Evolutionary conservation across 92 coral and sea anemone species (phyloP), one percentile per base, ranked within the genome.

Genomic region (Bergia puertoricense): DNA sequence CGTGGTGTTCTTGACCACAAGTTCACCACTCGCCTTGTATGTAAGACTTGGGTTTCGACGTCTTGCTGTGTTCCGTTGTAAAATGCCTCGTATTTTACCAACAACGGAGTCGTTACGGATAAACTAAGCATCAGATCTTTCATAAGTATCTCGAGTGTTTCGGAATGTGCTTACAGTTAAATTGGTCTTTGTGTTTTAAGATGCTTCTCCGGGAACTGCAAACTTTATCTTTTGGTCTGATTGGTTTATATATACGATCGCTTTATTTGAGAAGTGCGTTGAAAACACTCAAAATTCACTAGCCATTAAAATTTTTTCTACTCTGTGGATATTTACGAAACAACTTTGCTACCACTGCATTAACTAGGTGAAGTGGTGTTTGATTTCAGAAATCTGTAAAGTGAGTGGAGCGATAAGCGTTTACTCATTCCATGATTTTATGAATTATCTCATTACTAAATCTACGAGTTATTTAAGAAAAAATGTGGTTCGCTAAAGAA

Each of bases 351-450:
- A 68, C 38, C 36, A 43, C 65, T 40, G 15, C 14, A n/a, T n/a
- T n/a, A n/a, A n/a, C n/a, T n/a, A n/a, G n/a, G n/a, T n/a, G n/a
- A n/a, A 11, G 9, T 81, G 36, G 46, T 40, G 75, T 54, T 81
- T 42, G 50, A 38, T 65, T 81, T 81, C 85, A 41, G 85, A 81
- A 57, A 20, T 41, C 45, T 65, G 85, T 79, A 50, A 79, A 50
- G 42, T 23, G 43, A 79, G 62, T 73, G 9, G 40, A 30, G 16
- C 8, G 40, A 15, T 39, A 39, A 73, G 44, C 40, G 48, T 18
- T 62, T 22, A 4, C 8, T 56, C 45, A 50, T 51, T 51, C 15
- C 84, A 37, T 16, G 68, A 71, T 23, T 36, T 54, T 42, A 8
- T n/a, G 8, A 30, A 30, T 30, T 30, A 30, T 30, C 30, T 30